Percentiles rank a stretch among this genome's conserved stretches.
Evolutionary conservation across 2,113 vertebrate species (phyloP).

Genomic region (Cettia cetti): DNA sequence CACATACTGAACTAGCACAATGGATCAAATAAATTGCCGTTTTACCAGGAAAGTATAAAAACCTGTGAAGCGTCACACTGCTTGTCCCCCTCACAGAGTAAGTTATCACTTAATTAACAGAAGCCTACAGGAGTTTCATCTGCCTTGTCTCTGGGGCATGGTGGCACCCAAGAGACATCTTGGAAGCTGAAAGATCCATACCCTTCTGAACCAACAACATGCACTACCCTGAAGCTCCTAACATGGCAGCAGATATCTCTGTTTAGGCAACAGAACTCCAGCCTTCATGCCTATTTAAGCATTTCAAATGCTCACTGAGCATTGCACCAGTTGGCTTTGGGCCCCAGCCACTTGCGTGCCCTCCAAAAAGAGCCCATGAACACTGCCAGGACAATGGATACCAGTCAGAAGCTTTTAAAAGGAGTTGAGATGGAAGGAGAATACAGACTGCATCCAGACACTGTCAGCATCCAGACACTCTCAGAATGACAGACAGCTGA

Average conservation of each 20-base stretch:
- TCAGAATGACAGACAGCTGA: slow-evolving; percentile 34
- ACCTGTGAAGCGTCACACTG: not conserved
- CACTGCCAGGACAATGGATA: slow-evolving; percentile 31
- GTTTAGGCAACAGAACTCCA: not conserved
- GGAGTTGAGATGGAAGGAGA: not conserved
- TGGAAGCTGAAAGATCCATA: not conserved
- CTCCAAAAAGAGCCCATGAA: not conserved
- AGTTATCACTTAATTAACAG: not conserved
- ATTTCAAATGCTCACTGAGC: not conserved
- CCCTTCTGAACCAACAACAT: not conserved
- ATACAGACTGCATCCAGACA: not conserved
- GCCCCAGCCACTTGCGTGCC: not conserved
- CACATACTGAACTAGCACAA: not conserved
- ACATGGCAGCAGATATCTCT: not conserved
- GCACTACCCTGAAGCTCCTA: not conserved
- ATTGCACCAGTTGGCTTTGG: slow-evolving; percentile 21
- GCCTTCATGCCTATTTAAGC: slow-evolving; percentile 21
- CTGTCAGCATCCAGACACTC: not conserved
- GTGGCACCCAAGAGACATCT: not conserved
- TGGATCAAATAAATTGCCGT: not conserved
- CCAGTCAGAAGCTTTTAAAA: slow-evolving; percentile 26
- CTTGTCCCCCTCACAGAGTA: not conserved
- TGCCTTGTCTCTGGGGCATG: not conserved
- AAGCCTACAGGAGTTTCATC: not conserved
- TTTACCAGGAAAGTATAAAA: not conserved